Evolutionary conservation across 1,140 invertebrate genomes (phyloP), one percentile per base, ranked within the genome.

Genomic region (Heliconius eleuchia): DNA sequence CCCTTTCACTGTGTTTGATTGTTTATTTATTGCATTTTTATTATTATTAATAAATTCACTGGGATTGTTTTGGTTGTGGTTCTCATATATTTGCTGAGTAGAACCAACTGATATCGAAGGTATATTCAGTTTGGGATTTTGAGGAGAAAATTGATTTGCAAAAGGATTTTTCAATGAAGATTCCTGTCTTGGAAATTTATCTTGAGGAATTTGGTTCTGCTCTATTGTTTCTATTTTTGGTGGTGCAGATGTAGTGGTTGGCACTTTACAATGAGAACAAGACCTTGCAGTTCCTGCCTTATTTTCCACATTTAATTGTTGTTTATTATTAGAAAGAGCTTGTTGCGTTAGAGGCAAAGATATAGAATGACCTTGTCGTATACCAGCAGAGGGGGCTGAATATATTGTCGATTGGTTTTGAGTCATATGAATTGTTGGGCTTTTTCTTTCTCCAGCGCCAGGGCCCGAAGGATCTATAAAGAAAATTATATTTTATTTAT

Each of bases 231-330:
- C 60, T 30, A 30, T 2, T 66, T 74, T 77, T 79, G 86, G 87
- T 71, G 87, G 87, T 71, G 87, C 80, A 73, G 60, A 72, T 46
- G 89, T 91, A 23, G 91, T 92, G 19, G 88, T 93, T n/a, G 92
- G 94, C 42, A 95, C 78, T 78, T 90, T 93, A 78, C 94, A 95
- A 78, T 87, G 84, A 30, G 94, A 93, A 78, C 94, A 95, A n/a
- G 94, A 85, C 66, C 87, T 89, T 4, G 82, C 82, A 27, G 90
- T 88, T 37, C 30, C 76, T 55, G 50, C 30, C 39, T 30, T 34
- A 42, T 74, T 42, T 37, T 73, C 60, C 70, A 76, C 70, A 37
- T 34, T 73, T 39, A 70, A 70, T 50, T 39, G n/a, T n/a, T 66
- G 23, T 66, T 66, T 66, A 30, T 66, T 66, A 66, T 30, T 16